Base-by-base conservation (phyloP, 2,113 vertebrate species). In the Leptobrachium leishanense region DNA sequence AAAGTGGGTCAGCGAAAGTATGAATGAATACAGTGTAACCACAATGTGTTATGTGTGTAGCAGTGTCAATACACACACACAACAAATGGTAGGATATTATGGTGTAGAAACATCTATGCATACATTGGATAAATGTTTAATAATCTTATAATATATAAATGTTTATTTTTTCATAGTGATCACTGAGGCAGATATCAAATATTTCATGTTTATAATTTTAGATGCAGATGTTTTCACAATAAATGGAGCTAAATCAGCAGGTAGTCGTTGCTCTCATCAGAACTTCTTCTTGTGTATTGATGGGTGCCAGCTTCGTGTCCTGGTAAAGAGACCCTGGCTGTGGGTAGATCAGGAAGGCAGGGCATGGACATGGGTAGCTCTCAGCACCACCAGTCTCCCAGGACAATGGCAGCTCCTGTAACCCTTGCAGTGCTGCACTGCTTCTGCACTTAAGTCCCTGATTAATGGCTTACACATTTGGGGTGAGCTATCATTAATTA, bases 391-490 rank as follows among this genome's bases (percentile, higher is more conserved):
- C 20, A 8, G 46, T 4, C 46, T 50, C 46, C 8, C 46, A 50
- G 8, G 20, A 6, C 7, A n/a, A 65, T 31, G 63, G 6, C 2
- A 65, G 20, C 12, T 64, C 42, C 12, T 13, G 44, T 69, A 69
- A 69, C 68, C 3, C 68, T 69, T 69, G 5, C 41, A 13, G 43
- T 46, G 63, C 43, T 31, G 68, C 12, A 54, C 62, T 8, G 9
- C 63, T 50, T 8, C 46, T 65, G 46, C 8, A 44, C 50, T 31
- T 43, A 62, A 6, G 5, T 55, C 39, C 13, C 43, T 75, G 64
- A 76, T 76, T 76, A n/a, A 76, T 76, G 74, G 43, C 15, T 20
- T 40, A 55, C 13, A 55, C 54, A 76, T 55, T 67, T 40, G 3
- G 13, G 54, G 46, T 54, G 12, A 43, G 74, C n/a, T 68, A 50